Base-by-base conservation (phyloP, 1,140 invertebrate species). In the Leptopilina clavipes region DNA sequence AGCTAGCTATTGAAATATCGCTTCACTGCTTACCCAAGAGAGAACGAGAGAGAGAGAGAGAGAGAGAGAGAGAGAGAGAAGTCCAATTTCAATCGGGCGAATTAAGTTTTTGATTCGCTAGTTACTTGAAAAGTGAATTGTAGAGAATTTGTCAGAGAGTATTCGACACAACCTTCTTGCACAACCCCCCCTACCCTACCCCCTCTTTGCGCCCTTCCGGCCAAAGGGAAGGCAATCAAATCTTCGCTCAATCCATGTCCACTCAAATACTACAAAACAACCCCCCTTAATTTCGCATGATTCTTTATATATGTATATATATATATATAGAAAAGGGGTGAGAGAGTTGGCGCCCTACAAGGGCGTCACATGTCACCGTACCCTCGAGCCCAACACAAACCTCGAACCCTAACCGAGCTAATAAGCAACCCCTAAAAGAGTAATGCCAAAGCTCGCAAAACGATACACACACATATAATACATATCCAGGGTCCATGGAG, bases 371-470 rank as follows among this genome's bases (percentile, higher is more conserved):
- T 83, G 82, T 83, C 81, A 83, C 79, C 72, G 74, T 65, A 65
- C 19, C 37, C 43, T 3, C 44, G 17, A 73, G 59, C 76, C 78
- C 48, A 73, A 76, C 59, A 75, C 37, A 18, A 54, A 70, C 72
- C 80, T 31, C 76, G 73, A 80, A 81, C 85, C 83, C 84, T 82
- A 82, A 86, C 83, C 83, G 80, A 82, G 85, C 86, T 88, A 88
- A 88, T 87, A 88, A 87, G 86, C 82, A 80, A 85, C 84, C 85
- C 86, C 76, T 84, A 87, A 86, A 83, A 85, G 81, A 8, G 37
- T 40, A 40, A 81, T 76, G 83, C 75, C 75, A 80, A 40, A 71
- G 1, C 52, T 79, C 76, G 72, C 82, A 75, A 83, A 72, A 25
- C 70, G 72, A 71, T 78, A 40, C 75, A 65, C 76, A 72, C 74